phyloP scores from a whole-genome alignment of 2,797 vertebrate species.

The Meda fulgida region DNA sequence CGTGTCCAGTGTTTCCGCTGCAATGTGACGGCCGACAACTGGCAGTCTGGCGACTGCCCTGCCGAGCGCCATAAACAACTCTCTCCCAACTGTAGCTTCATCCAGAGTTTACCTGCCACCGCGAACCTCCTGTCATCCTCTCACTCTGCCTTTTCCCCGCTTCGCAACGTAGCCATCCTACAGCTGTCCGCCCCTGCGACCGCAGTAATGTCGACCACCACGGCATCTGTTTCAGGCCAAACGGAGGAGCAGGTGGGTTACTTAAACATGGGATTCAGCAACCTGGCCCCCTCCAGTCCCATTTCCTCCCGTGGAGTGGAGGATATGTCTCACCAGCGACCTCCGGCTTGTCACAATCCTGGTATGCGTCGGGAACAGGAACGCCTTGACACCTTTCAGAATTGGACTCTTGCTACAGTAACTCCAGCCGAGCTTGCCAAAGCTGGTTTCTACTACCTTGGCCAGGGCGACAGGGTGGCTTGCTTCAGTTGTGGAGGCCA shows the following conservation, averaged over 20 bases:
- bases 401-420: constrained; percentile 86
- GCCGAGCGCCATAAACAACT: constrained; percentile 89
- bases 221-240: constrained; percentile 64
- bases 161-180: constrained; percentile 72
- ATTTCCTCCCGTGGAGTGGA: constrained; percentile 83
- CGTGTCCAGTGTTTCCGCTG: constrained; percentile 93
- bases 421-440: constrained; percentile 88
- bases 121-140: constrained; percentile 83
- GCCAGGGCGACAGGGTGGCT: constrained; percentile 89
- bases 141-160: constrained; percentile 84
- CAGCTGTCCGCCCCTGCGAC: constrained; percentile 72
- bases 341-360: constrained; percentile 81
- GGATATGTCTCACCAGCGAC: constrained; percentile 83
- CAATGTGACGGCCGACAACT: constrained; percentile 88
- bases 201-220: constrained; percentile 19
- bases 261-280: constrained; percentile 81
- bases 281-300: constrained; percentile 81
- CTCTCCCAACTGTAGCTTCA: constrained; percentile 89
- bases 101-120: constrained; percentile 83
- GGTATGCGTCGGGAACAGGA: constrained; percentile 91
- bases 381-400: constrained; percentile 86
- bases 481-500: constrained; percentile 95
- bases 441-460: constrained; percentile 93
- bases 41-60: constrained; percentile 92
- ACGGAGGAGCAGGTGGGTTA: constrained; percentile 81